Conservation (phyloP, 30 jellyfish, hydroid and myxozoan genomes). For the Cassiopea andromeda region DNA sequence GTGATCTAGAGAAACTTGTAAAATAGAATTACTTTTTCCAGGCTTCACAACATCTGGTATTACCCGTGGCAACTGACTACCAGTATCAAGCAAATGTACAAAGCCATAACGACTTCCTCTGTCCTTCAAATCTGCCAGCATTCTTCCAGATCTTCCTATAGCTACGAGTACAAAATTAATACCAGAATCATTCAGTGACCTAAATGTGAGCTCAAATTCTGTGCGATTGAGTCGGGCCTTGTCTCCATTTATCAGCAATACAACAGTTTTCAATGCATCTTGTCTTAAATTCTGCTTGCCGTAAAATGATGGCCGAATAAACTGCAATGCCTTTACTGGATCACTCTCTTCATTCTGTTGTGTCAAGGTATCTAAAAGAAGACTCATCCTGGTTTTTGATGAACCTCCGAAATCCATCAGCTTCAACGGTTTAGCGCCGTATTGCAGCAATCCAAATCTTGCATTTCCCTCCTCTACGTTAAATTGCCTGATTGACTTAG, state of each 20-base stretch:
- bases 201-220: background rate
- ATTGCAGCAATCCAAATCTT: conserved; percentile 44
- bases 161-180: conserved; percentile 3
- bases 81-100: conserved; percentile 6
- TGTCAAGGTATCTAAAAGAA: conserved; percentile 16
- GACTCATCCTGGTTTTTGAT: background rate
- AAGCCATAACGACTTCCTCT: conserved; percentile 11
- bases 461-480: conserved; percentile 1
- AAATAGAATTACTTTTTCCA: background rate
- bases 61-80: conserved; percentile 30
- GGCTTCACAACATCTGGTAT: conserved; percentile 46
- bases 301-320: conserved; percentile 16
- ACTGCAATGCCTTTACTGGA: conserved; percentile 37
- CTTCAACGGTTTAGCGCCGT: conserved; percentile 19
- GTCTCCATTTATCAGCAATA: conserved; percentile 45
- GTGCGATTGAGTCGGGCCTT: background rate
- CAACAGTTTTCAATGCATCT: conserved; percentile 37
- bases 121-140: background rate
- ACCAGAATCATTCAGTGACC: conserved; percentile 17
- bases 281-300: background rate
- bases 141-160: conserved; percentile 23
- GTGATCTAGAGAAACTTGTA: background rate
- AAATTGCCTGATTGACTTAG: conserved; percentile 29
- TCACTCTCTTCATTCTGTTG: conserved; percentile 18
- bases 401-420: conserved; percentile 22